phyloP scores from a whole-genome alignment of 2,113 vertebrate species.

The Gobius niger region DNA sequence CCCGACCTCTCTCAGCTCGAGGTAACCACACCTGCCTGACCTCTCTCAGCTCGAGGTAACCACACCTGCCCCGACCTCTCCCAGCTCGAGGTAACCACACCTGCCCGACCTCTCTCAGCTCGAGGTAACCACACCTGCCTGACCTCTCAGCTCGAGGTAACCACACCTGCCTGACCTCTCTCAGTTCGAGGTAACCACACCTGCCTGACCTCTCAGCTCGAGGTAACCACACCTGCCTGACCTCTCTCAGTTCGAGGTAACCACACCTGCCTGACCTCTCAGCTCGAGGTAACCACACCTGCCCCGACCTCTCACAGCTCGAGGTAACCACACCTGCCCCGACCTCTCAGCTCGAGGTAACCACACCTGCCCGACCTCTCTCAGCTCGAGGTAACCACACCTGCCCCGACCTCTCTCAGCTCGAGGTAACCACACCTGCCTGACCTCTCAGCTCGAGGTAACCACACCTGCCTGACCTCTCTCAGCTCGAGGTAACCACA shows the following conservation, averaged over 20 bases:
- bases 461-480: conserved; percentile 88
- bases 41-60: conserved; percentile 90
- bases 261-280: too few species aligned
- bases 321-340: conserved; percentile 83
- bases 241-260: conserved; percentile 89
- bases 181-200: conserved; percentile 89
- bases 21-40: conserved; percentile 85
- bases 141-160: conserved; percentile 90
- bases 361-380: conserved; percentile 89
- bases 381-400: conserved; percentile 89
- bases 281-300: conserved; percentile 88
- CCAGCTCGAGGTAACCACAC: conserved; percentile 89
- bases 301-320: conserved; percentile 87
- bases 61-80: conserved; percentile 86
- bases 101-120: conserved; percentile 90
- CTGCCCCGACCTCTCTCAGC: conserved; percentile 86
- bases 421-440: too few species aligned
- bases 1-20: conserved; percentile 91
- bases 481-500: conserved; percentile 90
- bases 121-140: too few species aligned
- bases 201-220: conserved; percentile 91
- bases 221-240: conserved; percentile 89
- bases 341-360: conserved; percentile 91
- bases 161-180: conserved; percentile 89
- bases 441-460: conserved; percentile 90